Evolutionary conservation across 2,797 vertebrate species (phyloP), one percentile per base, ranked within the genome.

Genomic region (Bryconaethiops microstoma): DNA sequence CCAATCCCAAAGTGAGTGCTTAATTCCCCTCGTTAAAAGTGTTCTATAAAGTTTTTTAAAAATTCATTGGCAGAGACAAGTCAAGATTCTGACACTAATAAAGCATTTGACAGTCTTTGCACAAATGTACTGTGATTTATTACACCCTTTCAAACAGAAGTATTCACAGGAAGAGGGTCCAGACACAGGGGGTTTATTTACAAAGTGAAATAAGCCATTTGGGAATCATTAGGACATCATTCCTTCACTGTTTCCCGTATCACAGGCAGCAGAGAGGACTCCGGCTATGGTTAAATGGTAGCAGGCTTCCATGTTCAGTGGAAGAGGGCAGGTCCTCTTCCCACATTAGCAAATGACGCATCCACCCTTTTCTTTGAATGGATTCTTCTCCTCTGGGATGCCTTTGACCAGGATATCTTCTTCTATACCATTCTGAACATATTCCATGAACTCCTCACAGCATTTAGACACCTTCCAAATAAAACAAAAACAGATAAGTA

Each of bases 301-400:
- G 77, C 86, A 82, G 75, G 72, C 83, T 83, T 93, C 90, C 86
- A 90, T 84, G 87, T 88, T 73, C 81, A 54, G 75, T 87, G 86
- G 85, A 79, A 78, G 87, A 88, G 86, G 21, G 35, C 87, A 52
- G 87, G 87, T 91, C 85, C 85, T 91, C 82, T 76, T 85, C 93
- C 82, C 84, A 73, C 76, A 86, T 94, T 94, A 99, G 76, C 95
- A 96, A 92, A 99, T 92, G 84, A 97, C 88, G 86, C 98, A 99
- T 88, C 98, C 97, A 80, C 97, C 97, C 92, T 99, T 99, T 87
- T 99, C 97, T 91, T 99, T 99, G 90, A 99, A 99, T 48, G 98
- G 98, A 87, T 99, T 99, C 92, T 97, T 98, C 45, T 98, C 98
- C 88, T 99, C 98, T 39, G 97, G 88, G 84, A 99, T 96, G 67